Conservation (phyloP, 2,113 vertebrate species). For the Lutjanus erythropterus region DNA sequence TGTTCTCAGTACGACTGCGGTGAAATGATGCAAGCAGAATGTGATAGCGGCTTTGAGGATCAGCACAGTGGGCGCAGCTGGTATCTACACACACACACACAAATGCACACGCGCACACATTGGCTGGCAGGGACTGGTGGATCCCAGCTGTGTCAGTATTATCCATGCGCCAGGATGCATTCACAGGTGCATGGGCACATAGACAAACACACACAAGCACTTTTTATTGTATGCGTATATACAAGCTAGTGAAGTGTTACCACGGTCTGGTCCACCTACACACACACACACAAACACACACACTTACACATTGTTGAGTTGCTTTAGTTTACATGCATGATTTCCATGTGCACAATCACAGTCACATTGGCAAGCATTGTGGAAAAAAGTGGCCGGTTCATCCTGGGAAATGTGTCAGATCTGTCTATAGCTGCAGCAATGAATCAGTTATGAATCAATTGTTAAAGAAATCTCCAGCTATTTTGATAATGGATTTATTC, state of each 20-base stretch:
- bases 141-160: slow-evolving; percentile 67
- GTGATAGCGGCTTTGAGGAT: slow-evolving; percentile 66
- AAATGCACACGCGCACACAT: slow-evolving; percentile 14
- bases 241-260: slow-evolving; percentile 19
- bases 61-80: slow-evolving; percentile 68
- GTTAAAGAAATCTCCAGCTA: too few relatives aligned
- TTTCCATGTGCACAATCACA: neutral
- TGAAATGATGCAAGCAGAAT: slow-evolving; percentile 67
- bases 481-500: too few relatives aligned
- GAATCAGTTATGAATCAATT: too few relatives aligned
- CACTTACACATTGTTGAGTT: neutral
- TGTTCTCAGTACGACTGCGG: slow-evolving; percentile 44
- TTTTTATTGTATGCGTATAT: slow-evolving; percentile 3
- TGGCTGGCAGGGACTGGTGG: slow-evolving; percentile 50
- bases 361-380: neutral
- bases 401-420: too few relatives aligned
- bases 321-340: neutral
- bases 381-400: neutral
- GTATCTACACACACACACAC: slow-evolving; percentile 15
- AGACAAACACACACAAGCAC: slow-evolving; percentile 21
- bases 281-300: neutral
- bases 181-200: slow-evolving; percentile 51
- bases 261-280: neutral
- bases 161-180: slow-evolving; percentile 45
- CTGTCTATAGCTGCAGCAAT: too few relatives aligned